Evolutionary conservation across 2,888 invertebrate species (phyloP), one percentile per base, ranked within the genome.

Genomic region (Dynastes grantii): DNA sequence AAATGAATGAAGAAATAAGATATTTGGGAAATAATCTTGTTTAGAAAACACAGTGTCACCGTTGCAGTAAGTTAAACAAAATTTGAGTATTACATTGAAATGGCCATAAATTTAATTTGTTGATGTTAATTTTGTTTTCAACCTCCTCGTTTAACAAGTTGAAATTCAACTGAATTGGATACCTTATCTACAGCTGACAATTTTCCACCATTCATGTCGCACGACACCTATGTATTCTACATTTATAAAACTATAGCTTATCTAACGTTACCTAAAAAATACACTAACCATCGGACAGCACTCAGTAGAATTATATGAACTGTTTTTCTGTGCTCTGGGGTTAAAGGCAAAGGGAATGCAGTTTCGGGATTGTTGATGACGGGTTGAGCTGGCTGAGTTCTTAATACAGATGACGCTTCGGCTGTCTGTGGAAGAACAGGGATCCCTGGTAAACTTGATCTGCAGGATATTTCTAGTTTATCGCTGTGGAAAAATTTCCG

Each of bases 401-500:
- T 85, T 80, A 85, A 78, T 58, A 80, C 80, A 29, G 85, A 81
- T 29, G 83, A 82, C 53, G 81, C 81, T 55, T 84, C 83, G 45
- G 85, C 83, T 6, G 82, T 82, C 78, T 84, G 86, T 27, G 86
- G 85, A 63, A 83, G 82, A 55, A 85, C 81, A 2, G 87, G 87
- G 55, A 87, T 84, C 68, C 86, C 87, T 45, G 87, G 87, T 77
- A 87, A 84, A 29, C 85, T 84, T 61, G 87, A 85, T 76, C 85
- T 85, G 84, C 88, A 88, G 61, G 85, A 83, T 37, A 88, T 82
- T 81, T 87, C 87, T 53, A 88, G 81, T 37, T 82, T 83, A 29
- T 82, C 83, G 49, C 81, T 80, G 80, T 85, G 85, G 78, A 86
- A 84, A 78, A 84, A 83, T 80, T 85, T 85, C 71, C 84, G 84